These are phyloP conservation scores for Balaeniceps rex DNA, from an alignment of 2,113 vertebrate species.

Conservation along the genomic window DNA sequence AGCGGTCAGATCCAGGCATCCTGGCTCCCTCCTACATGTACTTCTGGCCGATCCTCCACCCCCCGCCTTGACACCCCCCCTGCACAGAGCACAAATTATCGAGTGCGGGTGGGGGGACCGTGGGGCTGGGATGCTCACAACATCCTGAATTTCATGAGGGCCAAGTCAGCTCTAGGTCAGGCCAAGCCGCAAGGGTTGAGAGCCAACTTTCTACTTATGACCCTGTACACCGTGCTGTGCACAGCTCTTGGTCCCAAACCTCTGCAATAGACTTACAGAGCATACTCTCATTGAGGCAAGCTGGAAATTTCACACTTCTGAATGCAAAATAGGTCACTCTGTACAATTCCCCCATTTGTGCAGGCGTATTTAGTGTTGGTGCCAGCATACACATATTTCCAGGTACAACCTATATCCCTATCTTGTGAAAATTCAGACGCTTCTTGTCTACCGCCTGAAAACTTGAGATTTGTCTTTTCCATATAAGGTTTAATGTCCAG, in stretches of 20 bases:
- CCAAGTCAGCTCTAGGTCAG: background rate
- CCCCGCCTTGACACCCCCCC: fast-evolving
- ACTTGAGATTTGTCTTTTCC: background rate
- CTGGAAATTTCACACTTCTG: conserved; percentile 15
- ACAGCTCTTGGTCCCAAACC: background rate
- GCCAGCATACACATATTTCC: background rate
- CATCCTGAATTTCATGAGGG: background rate
- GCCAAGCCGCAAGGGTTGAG: background rate
- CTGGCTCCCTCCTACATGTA: background rate
- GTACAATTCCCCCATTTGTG: background rate
- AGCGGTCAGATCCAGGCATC: background rate
- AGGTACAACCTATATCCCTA: background rate
- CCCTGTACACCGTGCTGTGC: background rate
- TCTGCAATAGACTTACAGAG: background rate
- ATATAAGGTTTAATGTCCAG: background rate
- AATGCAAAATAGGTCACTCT: background rate
- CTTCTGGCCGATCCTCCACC: background rate
- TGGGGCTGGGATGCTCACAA: background rate
- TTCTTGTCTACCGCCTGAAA: background rate
- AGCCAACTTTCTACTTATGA: background rate
- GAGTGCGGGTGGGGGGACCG: background rate
- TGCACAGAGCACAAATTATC: background rate
- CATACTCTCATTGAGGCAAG: background rate
- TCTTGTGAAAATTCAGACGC: conserved; percentile 5
- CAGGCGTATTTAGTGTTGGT: background rate